Base-by-base conservation (phyloP, 2,888 invertebrate genomes). In the Drosophila meridiana region DNA sequence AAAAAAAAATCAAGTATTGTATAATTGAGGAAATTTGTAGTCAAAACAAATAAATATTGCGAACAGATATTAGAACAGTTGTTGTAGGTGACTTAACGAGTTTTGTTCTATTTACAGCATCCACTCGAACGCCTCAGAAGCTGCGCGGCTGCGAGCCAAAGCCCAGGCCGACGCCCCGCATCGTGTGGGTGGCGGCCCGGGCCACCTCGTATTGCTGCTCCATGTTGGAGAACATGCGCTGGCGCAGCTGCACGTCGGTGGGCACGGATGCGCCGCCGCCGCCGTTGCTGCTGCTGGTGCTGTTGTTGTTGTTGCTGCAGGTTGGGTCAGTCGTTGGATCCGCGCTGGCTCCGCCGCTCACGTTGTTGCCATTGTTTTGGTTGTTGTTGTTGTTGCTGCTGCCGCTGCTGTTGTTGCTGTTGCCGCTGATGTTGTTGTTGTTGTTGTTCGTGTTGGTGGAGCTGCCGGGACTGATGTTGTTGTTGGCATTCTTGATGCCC, bases 141-240 rank as follows among this genome's bases (percentile, higher is more conserved):
- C 91, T 93, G 30, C 95, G 92, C 36, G 94, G 92, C 78, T 94
- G 94, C 32, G 94, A 94, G 48, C 95, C 94, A 93, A 97, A 97
- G 59, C 97, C 97, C 40, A 97, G 94, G 0, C 97, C 97, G 0
- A 97, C 96, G 0, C 97, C 97, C 2, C 99, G 94, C 95, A 99
- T 98, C 11, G 99, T 98, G 93, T 99, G 99, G 0, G 99, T 99
- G 28, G 98, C 97, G 77, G 98, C 97, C 42, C 99, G 94, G 0
- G 99, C 99, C 61, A 98, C 97, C 93, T 99, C 98, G 92, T 99
- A 99, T 92, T 99, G 99, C 81, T 97, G 97, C 91, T 99, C 99
- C 96, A 99, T 97, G 58, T 97, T 96, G 79, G 95, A 95, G 93
- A 99, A 99, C 94, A 99, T 95, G 91, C 98, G 98, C 89, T 97